Base-by-base conservation (phyloP, 2,888 invertebrate genomes). In the Holacanthella duospinosa region DNA sequence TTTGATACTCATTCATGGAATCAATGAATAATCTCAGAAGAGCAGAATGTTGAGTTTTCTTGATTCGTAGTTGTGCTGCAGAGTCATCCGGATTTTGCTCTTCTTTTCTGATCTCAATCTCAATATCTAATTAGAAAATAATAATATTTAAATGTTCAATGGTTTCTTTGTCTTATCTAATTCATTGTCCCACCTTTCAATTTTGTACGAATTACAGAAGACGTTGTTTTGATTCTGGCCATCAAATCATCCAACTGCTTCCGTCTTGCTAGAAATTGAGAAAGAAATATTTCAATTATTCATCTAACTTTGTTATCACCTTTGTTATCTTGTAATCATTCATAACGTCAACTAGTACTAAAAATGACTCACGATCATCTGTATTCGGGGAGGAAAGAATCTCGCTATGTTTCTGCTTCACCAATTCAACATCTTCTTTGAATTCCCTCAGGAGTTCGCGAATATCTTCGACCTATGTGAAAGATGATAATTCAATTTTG, bases 221-320 rank as follows among this genome's bases (percentile, higher is more conserved):
- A 82, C 1, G 79, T 77, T 60, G 78, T 80, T 73, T 81, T 79
- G 66, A 82, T 80, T 54, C 79, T 78, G 68, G 80, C 80, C 71
- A 81, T 82, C 68, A 81, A 78, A 29, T 77, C 77, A 68, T 85
- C 85, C 75, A 85, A 75, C 75, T 84, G 84, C 67, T 81, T 80
- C 76, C 84, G 83, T 74, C 84, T 64, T 57, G 60, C 69, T 70
- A 53, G 6, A 62, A 66, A 29, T 29, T 1, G 36, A 59, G n/a
- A n/a, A 24, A 57, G 9, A 61, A 28, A 59, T 3, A 16, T 57
- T 48, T 43, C 9, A 43, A 44, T 12, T 54, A 48, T 29, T 26
- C n/a, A n/a, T n/a, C n/a, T n/a, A n/a, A n/a, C n/a, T n/a, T n/a
- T n/a, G n/a, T n/a, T n/a, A n/a, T n/a, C n/a, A n/a, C n/a, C n/a